Evolutionary conservation across 2,113 vertebrate species (phyloP), one percentile per base, ranked within the genome.

Genomic region (Desmodus rotundus): DNA sequence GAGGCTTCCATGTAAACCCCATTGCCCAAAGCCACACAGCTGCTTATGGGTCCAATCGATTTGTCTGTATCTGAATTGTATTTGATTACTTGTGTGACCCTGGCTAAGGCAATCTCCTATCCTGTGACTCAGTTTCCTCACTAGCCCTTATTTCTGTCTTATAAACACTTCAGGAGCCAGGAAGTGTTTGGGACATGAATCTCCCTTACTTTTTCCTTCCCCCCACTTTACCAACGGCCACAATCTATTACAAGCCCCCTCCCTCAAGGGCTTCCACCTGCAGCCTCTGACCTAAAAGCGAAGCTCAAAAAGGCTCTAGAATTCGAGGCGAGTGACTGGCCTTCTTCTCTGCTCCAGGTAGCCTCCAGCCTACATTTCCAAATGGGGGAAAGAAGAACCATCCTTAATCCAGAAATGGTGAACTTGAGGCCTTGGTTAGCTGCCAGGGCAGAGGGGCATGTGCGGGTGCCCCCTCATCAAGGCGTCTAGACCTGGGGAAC

Each of bases 391-490:
- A n/a, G 67, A 72, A 76, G 28, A 50, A n/a, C 20, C 43, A n/a
- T 26, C 36, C 14, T 45, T 10, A 22, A 78, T 19, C 26, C 7
- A 4, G 78, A 65, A 74, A 31, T 6, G n/a, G 43, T n/a, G 41
- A 78, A 41, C 47, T 68, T 20, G 47, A 14, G 41, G 10, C 22
- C 28, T 43, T 45, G 17, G 54, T 70, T 58, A 77, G 61, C 61
- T 78, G 19, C 1, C 1, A 43, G 43, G 45, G 45, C 10, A 68
- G 41, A 47, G 20, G 28, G 61, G 14, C n/a, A 5, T 31, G 22
- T 6, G 7, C 41, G 13, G 7, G 54, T 22, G 43, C 3, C 26
- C 26, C 4, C 16, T 26, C 26, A 0, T 2, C 52, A 45, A 31
- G 19, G 11, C 3, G 20, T 43, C 38, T 33, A 16, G 24, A 14